Conservation (phyloP, 2,113 vertebrate species). For the Neolamprologus tretocephalus region DNA sequence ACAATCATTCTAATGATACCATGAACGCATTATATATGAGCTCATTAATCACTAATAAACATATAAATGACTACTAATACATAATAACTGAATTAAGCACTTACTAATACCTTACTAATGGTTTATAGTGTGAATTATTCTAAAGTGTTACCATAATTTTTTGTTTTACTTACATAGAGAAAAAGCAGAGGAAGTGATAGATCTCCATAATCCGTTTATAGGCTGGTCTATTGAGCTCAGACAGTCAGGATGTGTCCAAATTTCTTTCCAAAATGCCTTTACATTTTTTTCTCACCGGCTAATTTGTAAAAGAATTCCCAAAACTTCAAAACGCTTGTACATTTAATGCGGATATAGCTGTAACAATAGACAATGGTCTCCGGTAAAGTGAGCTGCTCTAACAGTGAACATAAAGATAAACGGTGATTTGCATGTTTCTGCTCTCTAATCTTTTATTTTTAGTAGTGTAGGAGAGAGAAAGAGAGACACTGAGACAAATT, state of each 20-base stretch:
- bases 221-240: neutral
- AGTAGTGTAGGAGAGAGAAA: neutral
- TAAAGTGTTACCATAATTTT: neutral
- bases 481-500: neutral
- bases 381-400: neutral
- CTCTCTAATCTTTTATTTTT: neutral
- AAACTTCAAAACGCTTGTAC: neutral
- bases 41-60: neutral
- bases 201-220: conserved; percentile 15
- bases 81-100: neutral
- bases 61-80: neutral
- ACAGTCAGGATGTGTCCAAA: neutral
- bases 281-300: neutral
- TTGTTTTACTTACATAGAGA: conserved; percentile 43
- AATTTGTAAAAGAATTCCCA: neutral
- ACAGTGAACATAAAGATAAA: neutral
- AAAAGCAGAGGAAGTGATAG: conserved; percentile 13
- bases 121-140: neutral
- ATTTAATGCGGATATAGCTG: neutral
- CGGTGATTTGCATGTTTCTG: conserved; percentile 32
- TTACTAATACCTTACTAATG: neutral
- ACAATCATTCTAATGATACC: neutral
- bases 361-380: neutral
- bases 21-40: neutral
- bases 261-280: neutral